Evolutionary conservation across 2,888 invertebrate genomes (phyloP).

Genomic region (Dromius quadrimaculatus): DNA sequence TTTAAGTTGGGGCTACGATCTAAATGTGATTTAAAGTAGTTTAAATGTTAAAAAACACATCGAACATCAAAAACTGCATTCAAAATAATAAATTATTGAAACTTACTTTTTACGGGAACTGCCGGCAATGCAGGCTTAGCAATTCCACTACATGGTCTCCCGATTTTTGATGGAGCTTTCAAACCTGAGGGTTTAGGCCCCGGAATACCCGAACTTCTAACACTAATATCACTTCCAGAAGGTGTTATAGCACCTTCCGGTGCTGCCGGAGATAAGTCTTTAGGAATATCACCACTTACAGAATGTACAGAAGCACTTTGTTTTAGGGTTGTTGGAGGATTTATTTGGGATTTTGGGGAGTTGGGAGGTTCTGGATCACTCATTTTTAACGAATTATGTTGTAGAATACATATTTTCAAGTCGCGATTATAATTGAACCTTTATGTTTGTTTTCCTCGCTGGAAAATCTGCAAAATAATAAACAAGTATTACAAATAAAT

Average conservation of each 20-base stretch:
- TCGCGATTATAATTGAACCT: too few relatives aligned
- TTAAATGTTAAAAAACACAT: too few relatives aligned
- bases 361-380: slow-evolving; percentile 30
- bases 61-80: too few relatives aligned
- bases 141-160: slow-evolving; percentile 73
- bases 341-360: neutral
- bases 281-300: slow-evolving; percentile 56
- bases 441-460: too few relatives aligned
- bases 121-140: slow-evolving; percentile 78
- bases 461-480: too few relatives aligned
- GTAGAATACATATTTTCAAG: too few relatives aligned
- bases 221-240: slow-evolving; percentile 45
- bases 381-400: slow-evolving; percentile 40
- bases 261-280: slow-evolving; percentile 59
- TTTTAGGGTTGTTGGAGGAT: slow-evolving; percentile 41
- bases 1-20: too few relatives aligned
- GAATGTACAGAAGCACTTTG: slow-evolving; percentile 52
- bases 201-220: slow-evolving; percentile 57
- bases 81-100: too few relatives aligned
- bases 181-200: slow-evolving; percentile 73
- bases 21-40: too few relatives aligned
- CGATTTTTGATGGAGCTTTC: slow-evolving; percentile 76
- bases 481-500: too few relatives aligned
- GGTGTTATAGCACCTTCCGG: slow-evolving; percentile 38
- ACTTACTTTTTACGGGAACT: slow-evolving; percentile 67